Base-by-base conservation (phyloP, 2,113 vertebrate species). In the Myotis brandtii region DNA sequence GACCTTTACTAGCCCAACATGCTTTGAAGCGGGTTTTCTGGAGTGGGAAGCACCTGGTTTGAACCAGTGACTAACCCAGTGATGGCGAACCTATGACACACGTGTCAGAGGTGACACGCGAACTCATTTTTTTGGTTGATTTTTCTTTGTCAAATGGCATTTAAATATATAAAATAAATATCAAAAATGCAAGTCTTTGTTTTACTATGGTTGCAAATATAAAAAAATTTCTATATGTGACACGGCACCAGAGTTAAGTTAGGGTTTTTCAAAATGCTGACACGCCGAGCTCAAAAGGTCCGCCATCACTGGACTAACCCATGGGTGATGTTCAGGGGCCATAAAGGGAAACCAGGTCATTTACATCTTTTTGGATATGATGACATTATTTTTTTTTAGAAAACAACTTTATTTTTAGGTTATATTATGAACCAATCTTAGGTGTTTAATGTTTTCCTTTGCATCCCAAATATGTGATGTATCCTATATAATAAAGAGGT, bases 351-450 rank as follows among this genome's bases (percentile, higher is more conserved):
- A 40, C 17, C 1, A 37, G 46, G 5, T 17, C 23, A 62, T 72
- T 37, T 56, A 48, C 1, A 70, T 52, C 8, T 67, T 48, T 52
- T 85, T 43, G 16, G 40, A 52, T 12, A n/a, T 2, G 6, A 37
- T 59, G 76, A 80, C 3, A 56, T 32, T 27, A 27, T 54, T 85
- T 66, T 34, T 34, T 40, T 9, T 62, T 59, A 75, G 64, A 89
- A 62, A 94, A 83, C 13, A 83, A 8, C 32, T 86, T 93, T 67
- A 89, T 80, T 93, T 89, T 93, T 82, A 56, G 25, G 46, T 83
- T 82, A 75, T 92, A 75, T 40, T 76, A 34, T 88, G 16, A 77
- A 75, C 17, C 1, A 20, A 66, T 40, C 5, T 5, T 34, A 17
- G 70, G 32, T 50, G 40, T 94, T 81, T 66, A 23, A 14, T 91